phyloP scores from a whole-genome alignment of 1,140 invertebrate genomes.

The Whitmania pigra region DNA sequence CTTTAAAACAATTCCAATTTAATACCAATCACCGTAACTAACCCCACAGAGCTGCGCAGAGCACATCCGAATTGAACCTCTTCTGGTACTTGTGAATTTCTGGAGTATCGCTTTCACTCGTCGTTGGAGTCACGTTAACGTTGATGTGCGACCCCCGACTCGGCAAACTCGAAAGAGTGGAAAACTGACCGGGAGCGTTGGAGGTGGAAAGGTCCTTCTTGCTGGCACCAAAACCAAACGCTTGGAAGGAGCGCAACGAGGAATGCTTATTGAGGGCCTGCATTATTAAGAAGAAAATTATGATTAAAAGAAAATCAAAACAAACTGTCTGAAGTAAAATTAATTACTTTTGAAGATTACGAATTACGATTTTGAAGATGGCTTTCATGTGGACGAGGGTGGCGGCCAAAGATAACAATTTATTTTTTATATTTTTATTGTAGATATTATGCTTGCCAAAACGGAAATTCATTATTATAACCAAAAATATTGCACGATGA shows the following conservation, averaged over 20 bases:
- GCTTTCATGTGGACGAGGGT: neutral
- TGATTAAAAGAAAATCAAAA: too few species aligned
- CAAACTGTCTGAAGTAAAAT: too few species aligned
- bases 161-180: slow-evolving; percentile 37
- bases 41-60: slow-evolving; percentile 98
- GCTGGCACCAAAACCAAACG: slow-evolving; percentile 81
- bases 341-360: too few species aligned
- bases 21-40: slow-evolving; percentile 23
- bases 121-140: slow-evolving; percentile 84
- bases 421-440: neutral
- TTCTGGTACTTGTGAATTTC: slow-evolving; percentile 96
- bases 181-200: slow-evolving; percentile 41
- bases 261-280: slow-evolving; percentile 32
- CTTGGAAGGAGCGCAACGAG: slow-evolving; percentile 75
- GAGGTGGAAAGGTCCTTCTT: slow-evolving; percentile 45
- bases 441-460: neutral
- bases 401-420: neutral
- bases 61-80: slow-evolving; percentile 91
- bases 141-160: slow-evolving; percentile 86
- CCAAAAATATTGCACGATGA: too few species aligned
- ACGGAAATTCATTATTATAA: too few species aligned
- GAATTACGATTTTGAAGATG: too few species aligned
- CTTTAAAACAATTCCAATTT: neutral
- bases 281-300: slow-evolving; percentile 17
- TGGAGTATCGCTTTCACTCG: slow-evolving; percentile 61